Evolutionary conservation across 2,113 vertebrate species (phyloP).

Genomic region (Sylvietta virens): DNA sequence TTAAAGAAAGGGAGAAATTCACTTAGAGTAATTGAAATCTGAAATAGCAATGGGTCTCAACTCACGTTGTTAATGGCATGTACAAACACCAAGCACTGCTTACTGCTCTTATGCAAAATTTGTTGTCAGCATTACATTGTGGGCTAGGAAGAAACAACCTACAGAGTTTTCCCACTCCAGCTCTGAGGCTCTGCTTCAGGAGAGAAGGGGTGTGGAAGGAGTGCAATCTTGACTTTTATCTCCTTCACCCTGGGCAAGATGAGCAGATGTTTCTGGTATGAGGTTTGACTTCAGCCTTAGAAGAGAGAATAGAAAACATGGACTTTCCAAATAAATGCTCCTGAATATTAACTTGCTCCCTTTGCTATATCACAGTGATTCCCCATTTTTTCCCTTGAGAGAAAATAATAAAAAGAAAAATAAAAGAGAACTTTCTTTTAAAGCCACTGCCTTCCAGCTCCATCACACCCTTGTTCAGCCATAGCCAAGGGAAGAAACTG

Average conservation of each 20-base stretch:
- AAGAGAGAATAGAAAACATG: not conserved
- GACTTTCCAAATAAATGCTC: not conserved
- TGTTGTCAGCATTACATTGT: not conserved
- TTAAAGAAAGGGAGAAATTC: not conserved
- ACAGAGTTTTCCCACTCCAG: not conserved
- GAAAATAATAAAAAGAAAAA: not conserved
- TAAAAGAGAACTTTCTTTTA: not conserved
- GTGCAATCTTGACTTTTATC: not conserved
- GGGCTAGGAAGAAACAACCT: not conserved
- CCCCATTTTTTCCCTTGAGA: not conserved
- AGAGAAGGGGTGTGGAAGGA: not conserved
- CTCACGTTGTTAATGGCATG: not conserved
- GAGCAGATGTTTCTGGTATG: not conserved
- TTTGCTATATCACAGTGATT: not conserved
- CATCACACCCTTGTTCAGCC: not conserved
- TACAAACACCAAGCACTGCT: not conserved
- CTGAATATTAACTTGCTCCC: not conserved
- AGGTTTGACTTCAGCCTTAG: not conserved
- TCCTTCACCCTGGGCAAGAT: not conserved
- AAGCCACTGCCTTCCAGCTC: not conserved
- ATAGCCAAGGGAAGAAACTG: not conserved
- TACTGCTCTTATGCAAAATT: not conserved
- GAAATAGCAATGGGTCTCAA: not conserved
- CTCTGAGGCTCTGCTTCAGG: not conserved
- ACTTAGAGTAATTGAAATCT: not conserved